A percentile compares a stretch with the other conserved stretches of the same genome.
Evolutionary conservation across 2,888 invertebrate species (phyloP).

Genomic region (Onthophagus sagittarius): DNA sequence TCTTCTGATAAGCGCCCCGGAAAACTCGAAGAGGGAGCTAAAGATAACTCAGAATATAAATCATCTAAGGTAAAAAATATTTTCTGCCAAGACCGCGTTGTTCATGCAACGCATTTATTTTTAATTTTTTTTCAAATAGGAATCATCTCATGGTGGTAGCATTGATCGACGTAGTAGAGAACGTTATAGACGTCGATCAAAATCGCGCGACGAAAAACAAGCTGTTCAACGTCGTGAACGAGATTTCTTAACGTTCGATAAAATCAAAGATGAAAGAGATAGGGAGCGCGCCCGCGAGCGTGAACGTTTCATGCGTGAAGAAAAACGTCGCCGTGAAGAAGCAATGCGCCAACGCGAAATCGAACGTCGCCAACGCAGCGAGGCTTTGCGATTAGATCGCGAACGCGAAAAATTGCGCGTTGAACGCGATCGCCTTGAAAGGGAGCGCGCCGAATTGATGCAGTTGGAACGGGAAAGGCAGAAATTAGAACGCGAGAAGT

Average conservation of each 20-base stretch:
- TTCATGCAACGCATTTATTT: no score
- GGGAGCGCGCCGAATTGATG: slow-evolving; percentile 81
- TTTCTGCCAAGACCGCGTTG: no score
- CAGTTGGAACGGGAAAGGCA: slow-evolving; percentile 82
- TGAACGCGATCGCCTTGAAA: slow-evolving; percentile 83
- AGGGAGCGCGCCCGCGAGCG: slow-evolving; percentile 71
- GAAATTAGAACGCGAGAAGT: slow-evolving; percentile 55
- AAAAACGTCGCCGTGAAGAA: slow-evolving; percentile 77
- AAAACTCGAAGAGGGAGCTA: slow-evolving; percentile 20
- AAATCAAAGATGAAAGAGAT: slow-evolving; percentile 77
- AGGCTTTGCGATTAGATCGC: slow-evolving; percentile 75
- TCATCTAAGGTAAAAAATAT: neutral
- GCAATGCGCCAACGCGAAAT: slow-evolving; percentile 73
- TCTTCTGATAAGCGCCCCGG: slow-evolving; percentile 21
- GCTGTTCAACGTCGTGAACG: slow-evolving; percentile 46
- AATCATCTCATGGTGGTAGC: slow-evolving; percentile 40
- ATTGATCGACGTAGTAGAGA: slow-evolving; percentile 34
- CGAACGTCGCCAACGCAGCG: slow-evolving; percentile 78
- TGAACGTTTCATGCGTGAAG: slow-evolving; percentile 73
- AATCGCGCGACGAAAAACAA: slow-evolving; percentile 34
- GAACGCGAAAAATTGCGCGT: slow-evolving; percentile 77
- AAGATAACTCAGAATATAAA: slow-evolving; percentile 2
- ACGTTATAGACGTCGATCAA: slow-evolving; percentile 25
- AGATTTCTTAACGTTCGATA: slow-evolving; percentile 73
- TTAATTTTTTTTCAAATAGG: slow-evolving; percentile 5